phyloP scores from a whole-genome alignment of 2,113 vertebrate species.

The Pterophyllum scalare region DNA sequence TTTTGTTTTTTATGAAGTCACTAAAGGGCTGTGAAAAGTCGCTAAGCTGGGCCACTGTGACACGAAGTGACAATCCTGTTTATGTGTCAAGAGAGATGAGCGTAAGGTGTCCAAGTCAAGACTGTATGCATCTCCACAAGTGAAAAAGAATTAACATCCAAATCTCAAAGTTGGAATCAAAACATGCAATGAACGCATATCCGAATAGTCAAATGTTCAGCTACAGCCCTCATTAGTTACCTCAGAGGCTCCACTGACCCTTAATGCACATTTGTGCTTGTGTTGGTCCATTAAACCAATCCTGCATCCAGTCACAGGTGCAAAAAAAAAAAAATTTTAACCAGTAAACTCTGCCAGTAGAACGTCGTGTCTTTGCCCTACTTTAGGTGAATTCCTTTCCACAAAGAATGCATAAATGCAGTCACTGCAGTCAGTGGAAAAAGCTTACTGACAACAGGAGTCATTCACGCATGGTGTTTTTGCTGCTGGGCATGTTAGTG shows the following conservation, averaged over 20 bases:
- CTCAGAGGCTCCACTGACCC: background rate
- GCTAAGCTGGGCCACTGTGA: background rate
- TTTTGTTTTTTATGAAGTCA: background rate
- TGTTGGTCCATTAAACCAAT: background rate
- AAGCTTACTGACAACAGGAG: constrained; percentile 7
- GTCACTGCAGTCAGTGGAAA: constrained; percentile 11
- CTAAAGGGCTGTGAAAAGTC: background rate
- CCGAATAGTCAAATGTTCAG: background rate
- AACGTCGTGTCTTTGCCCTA: background rate
- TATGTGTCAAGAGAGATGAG: background rate
- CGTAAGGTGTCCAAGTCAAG: background rate
- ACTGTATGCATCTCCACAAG: background rate
- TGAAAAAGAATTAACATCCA: background rate
- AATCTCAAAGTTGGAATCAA: background rate
- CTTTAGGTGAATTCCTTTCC: background rate
- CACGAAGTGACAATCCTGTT: background rate
- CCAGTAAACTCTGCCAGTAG: background rate
- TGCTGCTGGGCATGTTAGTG: constrained; percentile 20
- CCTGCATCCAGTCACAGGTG: background rate
- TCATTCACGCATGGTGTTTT: constrained; percentile 16
- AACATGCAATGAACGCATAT: background rate
- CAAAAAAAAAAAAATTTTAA: background rate
- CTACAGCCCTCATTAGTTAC: background rate
- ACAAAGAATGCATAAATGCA: constrained; percentile 4
- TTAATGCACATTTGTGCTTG: background rate